Percentiles rank a stretch among this genome's conserved stretches.
These are phyloP conservation scores for Hecatera dysodea DNA, from an alignment of 2,888 invertebrate species.

Conservation along the genomic window DNA sequence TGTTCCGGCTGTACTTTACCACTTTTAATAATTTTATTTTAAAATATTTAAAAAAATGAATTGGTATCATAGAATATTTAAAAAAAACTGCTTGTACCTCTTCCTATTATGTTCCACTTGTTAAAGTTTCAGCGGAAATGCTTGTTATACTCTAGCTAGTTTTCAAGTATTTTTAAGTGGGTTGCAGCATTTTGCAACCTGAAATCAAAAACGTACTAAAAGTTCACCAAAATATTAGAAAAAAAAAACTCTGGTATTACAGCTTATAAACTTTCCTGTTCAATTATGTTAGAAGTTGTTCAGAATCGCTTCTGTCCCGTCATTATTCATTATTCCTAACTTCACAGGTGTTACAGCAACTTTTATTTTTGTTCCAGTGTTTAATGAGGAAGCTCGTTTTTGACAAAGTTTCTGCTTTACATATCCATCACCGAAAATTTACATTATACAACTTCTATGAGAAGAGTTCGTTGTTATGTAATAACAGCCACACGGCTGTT, in stretches of 20 bases:
- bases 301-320: slow-evolving; percentile 12
- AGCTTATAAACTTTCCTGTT: slow-evolving; percentile 27
- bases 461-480: too few relatives aligned
- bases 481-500: too few relatives aligned
- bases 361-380: slow-evolving; percentile 41
- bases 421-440: slow-evolving; percentile 18
- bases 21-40: background rate
- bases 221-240: background rate
- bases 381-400: slow-evolving; percentile 34
- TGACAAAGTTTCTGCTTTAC: slow-evolving; percentile 19
- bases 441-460: background rate
- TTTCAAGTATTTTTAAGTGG: background rate
- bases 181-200: background rate
- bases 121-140: background rate
- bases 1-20: background rate
- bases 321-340: slow-evolving; percentile 32
- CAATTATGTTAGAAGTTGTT: slow-evolving; percentile 38
- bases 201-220: background rate
- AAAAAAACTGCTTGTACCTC: background rate
- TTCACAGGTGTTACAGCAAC: slow-evolving; percentile 42
- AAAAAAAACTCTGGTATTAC: background rate
- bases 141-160: background rate
- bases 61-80: background rate
- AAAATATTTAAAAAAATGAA: background rate
- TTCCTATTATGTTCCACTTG: slow-evolving; percentile 4